Conservation (phyloP, 2,797 vertebrate genomes). For the Varecia variegata region DNA sequence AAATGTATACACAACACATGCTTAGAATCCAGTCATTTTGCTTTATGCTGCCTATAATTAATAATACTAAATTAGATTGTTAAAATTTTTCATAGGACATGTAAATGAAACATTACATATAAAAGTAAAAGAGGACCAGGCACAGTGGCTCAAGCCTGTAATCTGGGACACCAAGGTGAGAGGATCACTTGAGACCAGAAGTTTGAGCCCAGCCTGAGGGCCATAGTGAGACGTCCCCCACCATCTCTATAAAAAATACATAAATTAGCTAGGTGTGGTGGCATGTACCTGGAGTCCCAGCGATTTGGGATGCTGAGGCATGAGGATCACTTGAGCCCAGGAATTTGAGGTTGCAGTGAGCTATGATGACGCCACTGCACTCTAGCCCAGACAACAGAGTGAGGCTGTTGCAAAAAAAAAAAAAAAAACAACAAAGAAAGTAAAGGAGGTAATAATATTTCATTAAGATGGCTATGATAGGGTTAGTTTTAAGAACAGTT, state of each 20-base stretch:
- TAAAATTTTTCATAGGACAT: background rate
- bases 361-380: background rate
- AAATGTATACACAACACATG: background rate
- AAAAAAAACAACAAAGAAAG: no score
- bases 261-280: background rate
- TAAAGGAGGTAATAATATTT: background rate
- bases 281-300: background rate
- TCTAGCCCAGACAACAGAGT: background rate
- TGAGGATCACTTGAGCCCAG: background rate
- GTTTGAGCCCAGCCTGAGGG: background rate
- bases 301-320: background rate
- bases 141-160: background rate
- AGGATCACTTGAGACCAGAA: background rate
- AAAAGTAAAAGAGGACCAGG: background rate
- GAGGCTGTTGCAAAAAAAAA: background rate
- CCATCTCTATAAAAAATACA: background rate
- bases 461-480: background rate
- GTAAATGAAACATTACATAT: conserved; percentile 12
- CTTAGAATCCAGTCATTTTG: background rate
- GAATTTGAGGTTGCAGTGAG: background rate
- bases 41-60: background rate
- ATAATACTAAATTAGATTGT: background rate
- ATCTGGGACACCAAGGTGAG: background rate
- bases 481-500: conserved; percentile 34
- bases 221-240: no score